Evolutionary conservation across 1,140 invertebrate species (phyloP), one percentile per base, ranked within the genome.

Genomic region (Drosophila teissieri): DNA sequence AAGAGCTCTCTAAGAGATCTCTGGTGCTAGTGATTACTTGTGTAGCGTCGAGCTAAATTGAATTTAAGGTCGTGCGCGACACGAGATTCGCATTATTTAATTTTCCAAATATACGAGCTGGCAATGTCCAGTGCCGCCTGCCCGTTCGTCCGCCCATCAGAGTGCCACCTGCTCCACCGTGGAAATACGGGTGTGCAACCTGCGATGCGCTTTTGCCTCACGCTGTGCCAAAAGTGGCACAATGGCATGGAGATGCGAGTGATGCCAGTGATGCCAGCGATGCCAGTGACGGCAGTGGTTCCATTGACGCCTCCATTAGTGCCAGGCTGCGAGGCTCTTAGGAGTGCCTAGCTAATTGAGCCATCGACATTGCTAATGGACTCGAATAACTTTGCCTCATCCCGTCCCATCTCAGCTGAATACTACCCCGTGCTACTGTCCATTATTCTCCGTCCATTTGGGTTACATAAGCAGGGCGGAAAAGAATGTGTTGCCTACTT

Each of bases 31-130:
- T 53, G 53, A 49, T 34, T 27, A 39, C 27, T 55, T 31, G 31
- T 10, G 8, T 31, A 31, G 7, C 31, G 67, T 37, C 55, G 55
- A 80, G 68, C 68, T 89, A 80, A 89, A 89, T 89, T 89, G 85
- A 89, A 89, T 89, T 90, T 89, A 89, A 89, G 84, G 84, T 89
- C 84, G 85, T 76, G 55, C 46, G 48, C 77, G 63, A 89, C 76
- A 88, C 84, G 84, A 80, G 80, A 89, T 89, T 83, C 72, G 79
- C 75, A 79, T 88, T 86, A 86, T 76, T 76, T 64, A 63, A 85
- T 84, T 74, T 63, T 73, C 42, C 27, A 11, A 17, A 65, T 53
- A 67, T 51, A 45, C 49, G n/a, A 49, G 56, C 54, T 63, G 53
- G 54, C 52, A 48, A 19, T 34, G 12, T 46, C 31, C 8, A 11